Evolutionary conservation across 2,797 vertebrate species (phyloP).

Genomic region (Streptopelia turtur): DNA sequence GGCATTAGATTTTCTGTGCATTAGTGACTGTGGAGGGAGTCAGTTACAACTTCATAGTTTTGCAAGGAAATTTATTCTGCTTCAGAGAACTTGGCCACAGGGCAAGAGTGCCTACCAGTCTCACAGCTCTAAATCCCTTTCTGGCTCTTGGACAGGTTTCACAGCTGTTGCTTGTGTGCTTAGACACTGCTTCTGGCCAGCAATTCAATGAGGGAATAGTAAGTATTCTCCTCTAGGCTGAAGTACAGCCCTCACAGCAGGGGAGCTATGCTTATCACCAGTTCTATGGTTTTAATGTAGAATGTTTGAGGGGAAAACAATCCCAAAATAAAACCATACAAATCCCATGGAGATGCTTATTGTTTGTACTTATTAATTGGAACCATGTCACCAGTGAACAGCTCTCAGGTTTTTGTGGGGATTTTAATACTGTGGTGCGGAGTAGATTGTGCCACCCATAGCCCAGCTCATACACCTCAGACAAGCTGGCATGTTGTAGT

Average conservation of each 20-base stretch:
- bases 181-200: background rate
- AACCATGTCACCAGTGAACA: background rate
- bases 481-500: background rate
- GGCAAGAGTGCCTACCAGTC: background rate
- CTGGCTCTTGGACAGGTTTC: conserved; percentile 7
- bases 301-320: background rate
- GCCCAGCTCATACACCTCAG: background rate
- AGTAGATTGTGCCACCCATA: background rate
- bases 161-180: conserved; percentile 6
- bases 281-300: background rate
- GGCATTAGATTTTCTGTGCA: background rate
- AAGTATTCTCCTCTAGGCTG: background rate
- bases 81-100: background rate
- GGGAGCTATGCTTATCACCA: background rate
- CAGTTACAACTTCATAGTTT: background rate
- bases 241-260: background rate
- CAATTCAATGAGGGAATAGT: background rate
- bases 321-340: background rate
- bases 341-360: background rate
- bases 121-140: background rate
- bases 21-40: background rate
- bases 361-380: background rate
- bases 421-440: background rate
- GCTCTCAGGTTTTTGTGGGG: background rate
- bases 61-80: background rate